Base-by-base conservation (phyloP, 2,797 vertebrate genomes). In the Potorous gilbertii region DNA sequence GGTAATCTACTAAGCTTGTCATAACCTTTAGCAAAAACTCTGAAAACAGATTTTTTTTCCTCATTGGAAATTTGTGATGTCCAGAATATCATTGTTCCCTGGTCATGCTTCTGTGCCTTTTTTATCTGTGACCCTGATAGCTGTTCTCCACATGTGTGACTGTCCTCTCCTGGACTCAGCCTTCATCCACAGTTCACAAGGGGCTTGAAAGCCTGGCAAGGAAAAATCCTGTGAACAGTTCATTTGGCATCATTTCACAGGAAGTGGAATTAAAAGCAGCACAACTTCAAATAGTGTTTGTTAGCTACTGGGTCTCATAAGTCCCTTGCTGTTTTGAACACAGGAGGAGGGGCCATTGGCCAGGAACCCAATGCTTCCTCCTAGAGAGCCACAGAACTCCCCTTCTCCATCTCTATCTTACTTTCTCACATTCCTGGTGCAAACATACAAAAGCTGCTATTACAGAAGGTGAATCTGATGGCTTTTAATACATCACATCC, bases 401-500 rank as follows among this genome's bases (percentile, higher is more conserved):
- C 28, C 95, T 55, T 94, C 95, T 96, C 93, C 54, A 57, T 50
- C 93, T 92, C 90, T 8, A 29, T 96, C 95, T 97, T 96, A 95
- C 96, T 97, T 98, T 98, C 90, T 94, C 91, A 97, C 94, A 95
- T 97, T 87, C 55, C 95, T 96, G 93, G 46, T 96, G 96, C 74
- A 96, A 98, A 96, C 34, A 98, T 95, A 54, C 97, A 98, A 98
- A 94, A 96, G 92, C 89, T 97, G 98, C 98, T 98, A 98, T 99
- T 99, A 98, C 97, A 98, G 97, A 97, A 98, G 97, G 95, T 94
- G 52, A 96, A 96, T 87, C 93, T 96, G 95, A 96, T 98, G 98
- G 97, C 97, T 99, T 99, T 98, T 97, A 98, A 98, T 97, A 98
- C 95, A 98, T 97, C 98, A 99, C 97, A 98, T 99, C 98, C 98